Evolutionary conservation across 2,113 vertebrate species (phyloP).

Genomic region (Chrysochloris asiatica): DNA sequence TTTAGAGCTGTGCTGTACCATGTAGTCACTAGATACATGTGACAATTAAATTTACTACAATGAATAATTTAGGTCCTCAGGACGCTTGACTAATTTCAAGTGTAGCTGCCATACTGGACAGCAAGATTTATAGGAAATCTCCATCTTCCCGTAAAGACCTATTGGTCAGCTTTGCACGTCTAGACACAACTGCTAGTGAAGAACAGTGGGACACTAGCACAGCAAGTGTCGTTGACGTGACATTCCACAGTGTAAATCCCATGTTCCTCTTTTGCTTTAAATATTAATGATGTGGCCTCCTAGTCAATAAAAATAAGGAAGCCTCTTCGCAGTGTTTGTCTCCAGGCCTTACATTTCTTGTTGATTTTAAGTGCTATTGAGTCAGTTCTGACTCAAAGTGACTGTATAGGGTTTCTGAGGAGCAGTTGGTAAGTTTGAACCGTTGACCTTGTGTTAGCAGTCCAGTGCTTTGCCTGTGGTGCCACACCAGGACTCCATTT

Average conservation of each 20-base stretch:
- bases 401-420: no score
- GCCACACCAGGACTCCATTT: no score
- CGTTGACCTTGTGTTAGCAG: no score
- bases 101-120: neutral
- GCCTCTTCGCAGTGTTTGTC: neutral
- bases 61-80: neutral
- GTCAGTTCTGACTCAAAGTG: no score
- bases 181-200: neutral
- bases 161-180: neutral
- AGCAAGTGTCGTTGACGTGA: neutral
- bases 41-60: neutral
- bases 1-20: neutral
- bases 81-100: neutral
- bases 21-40: neutral
- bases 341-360: neutral
- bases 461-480: no score
- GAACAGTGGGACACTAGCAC: neutral
- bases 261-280: conserved; percentile 12
- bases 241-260: neutral
- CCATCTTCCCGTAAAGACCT: neutral
- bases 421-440: no score
- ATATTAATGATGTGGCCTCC: neutral
- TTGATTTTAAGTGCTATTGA: no score
- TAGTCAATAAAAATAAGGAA: neutral
- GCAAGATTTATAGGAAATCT: neutral